Conservation (phyloP, 2,888 invertebrate species). For the Aspidiotus rigidus region DNA sequence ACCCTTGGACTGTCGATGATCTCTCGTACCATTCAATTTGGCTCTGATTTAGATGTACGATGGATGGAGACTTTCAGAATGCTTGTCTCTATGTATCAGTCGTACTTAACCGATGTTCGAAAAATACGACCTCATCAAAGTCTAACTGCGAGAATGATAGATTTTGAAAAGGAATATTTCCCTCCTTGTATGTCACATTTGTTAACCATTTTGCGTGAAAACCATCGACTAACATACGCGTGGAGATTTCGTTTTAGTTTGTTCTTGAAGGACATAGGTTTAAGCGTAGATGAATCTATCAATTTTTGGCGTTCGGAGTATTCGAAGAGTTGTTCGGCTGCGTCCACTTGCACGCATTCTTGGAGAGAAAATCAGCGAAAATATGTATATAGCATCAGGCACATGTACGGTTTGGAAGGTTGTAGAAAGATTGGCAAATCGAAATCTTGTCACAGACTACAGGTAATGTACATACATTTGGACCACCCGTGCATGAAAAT, state of each 20-base stretch:
- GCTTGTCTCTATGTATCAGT: constrained; percentile 12
- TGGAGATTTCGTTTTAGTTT: constrained; percentile 57
- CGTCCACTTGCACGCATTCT: constrained; percentile 51
- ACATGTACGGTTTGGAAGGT: constrained; percentile 64
- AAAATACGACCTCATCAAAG: not conserved
- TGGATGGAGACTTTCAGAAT: constrained; percentile 37
- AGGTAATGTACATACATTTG: constrained; percentile 44
- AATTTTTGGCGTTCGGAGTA: constrained; percentile 59
- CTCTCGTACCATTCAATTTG: constrained; percentile 39
- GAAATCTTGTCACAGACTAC: constrained; percentile 52
- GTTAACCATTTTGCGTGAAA: constrained; percentile 47
- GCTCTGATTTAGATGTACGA: constrained; percentile 38
- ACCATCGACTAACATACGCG: constrained; percentile 57
- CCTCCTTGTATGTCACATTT: constrained; percentile 60
- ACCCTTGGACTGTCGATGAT: constrained; percentile 36
- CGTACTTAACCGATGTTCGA: not conserved
- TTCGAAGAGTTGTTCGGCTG: constrained; percentile 40
- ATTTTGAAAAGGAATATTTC: constrained; percentile 43
- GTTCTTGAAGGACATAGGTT: constrained; percentile 61
- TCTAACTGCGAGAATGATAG: constrained; percentile 26
- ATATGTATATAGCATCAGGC: constrained; percentile 58
- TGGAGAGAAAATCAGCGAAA: constrained; percentile 57
- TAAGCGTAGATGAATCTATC: constrained; percentile 55
- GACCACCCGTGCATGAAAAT: not conserved
- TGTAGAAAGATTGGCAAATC: constrained; percentile 53